Evolutionary conservation across 2,113 vertebrate species (phyloP), one percentile per base, ranked within the genome.

Genomic region (Coptodon rendalli): DNA sequence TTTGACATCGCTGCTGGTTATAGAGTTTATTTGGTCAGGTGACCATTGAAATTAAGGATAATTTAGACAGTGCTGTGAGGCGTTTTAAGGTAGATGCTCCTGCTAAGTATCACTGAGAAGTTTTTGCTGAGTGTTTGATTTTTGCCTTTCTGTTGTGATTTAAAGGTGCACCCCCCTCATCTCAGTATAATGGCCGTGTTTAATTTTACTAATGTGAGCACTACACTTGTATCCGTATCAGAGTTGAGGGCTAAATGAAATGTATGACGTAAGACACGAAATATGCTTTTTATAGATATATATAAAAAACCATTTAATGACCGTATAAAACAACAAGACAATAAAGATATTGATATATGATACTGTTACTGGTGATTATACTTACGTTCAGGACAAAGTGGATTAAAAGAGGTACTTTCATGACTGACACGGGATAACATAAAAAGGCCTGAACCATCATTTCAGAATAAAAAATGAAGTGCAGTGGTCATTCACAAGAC

Each of bases 241-340:
- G 43, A 76, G 43, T 29, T 50, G 27, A 29, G 9, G 27, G 24
- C 0, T 50, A 78, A 50, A 78, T 78, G 9, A 31, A 78, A 50
- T 7, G 24, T 50, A 50, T 31, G 6, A 29, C 9, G 9, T 78
- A 78, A 78, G 45, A 78, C 16, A 50, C 17, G 0, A 50, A 48
- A 31, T 19, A 52, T 52, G 10, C 16, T 78, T 78, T 68, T 76
- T 45, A 1, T 24, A 36, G 31, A 63, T 63, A 1, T 63, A 59
- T 59, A n/a, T 63, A 36, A 57, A 90, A 43, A 90, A 86, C 61
- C 9, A 11, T 91, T 86, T 91, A 71, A 80, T 87, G 40, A 45
- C 45, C 40, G 10, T 73, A 87, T 31, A 91, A 82, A 85, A 83
- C 5, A 78, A 56, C 68, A 84, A 31, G 16, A 85, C 63, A 84